Percentiles rank a stretch among this genome's conserved stretches.
Conservation (phyloP, 2,113 vertebrate genomes). For the Gavia stellata region DNA sequence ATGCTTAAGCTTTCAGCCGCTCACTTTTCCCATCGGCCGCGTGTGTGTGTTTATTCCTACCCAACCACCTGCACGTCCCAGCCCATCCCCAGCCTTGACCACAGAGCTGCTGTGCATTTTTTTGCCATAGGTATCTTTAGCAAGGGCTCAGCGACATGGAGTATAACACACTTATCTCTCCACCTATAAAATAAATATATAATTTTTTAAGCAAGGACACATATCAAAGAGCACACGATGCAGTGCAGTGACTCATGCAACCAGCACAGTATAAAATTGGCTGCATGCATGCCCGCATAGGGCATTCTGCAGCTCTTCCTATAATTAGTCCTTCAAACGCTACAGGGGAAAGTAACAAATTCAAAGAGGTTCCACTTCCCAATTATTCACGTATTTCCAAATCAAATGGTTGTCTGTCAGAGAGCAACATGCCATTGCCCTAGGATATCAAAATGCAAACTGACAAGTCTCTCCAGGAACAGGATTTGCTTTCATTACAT, state of each 20-base stretch:
- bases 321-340: conserved; percentile 62
- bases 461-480: conserved; percentile 54
- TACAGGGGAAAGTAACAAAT: conserved; percentile 55
- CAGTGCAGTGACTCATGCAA: conserved; percentile 44
- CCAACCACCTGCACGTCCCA: not conserved
- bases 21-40: not conserved
- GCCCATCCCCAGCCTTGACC: not conserved
- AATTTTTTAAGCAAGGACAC: not conserved
- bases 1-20: not conserved
- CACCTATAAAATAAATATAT: conserved; percentile 7
- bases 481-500: conserved; percentile 60
- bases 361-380: conserved; percentile 59
- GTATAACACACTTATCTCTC: not conserved
- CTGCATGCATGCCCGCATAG: conserved; percentile 3
- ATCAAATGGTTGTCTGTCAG: conserved; percentile 53
- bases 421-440: conserved; percentile 54
- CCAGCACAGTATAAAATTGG: conserved; percentile 30
- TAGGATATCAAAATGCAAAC: conserved; percentile 59
- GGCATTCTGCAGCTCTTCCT: conserved; percentile 46
- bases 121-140: not conserved
- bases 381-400: conserved; percentile 60
- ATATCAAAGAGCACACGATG: conserved; percentile 27
- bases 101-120: not conserved
- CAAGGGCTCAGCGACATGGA: not conserved
- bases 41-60: not conserved